These are phyloP conservation scores for Bicyclus anynana DNA, from an alignment of 1,140 invertebrate genomes.

Conservation along the genomic window DNA sequence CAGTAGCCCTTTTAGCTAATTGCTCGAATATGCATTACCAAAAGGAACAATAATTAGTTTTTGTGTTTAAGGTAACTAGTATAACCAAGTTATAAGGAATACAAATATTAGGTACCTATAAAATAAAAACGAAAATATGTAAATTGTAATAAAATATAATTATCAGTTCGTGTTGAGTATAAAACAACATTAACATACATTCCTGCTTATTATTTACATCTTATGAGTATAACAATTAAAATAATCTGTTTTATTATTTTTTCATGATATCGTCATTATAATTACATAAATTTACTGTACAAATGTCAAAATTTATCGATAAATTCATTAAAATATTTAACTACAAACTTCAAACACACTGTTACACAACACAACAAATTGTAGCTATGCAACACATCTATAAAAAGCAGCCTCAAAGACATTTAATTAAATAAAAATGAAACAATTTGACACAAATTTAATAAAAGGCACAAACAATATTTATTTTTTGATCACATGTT, in stretches of 20 bases:
- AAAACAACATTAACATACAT: conserved; percentile 61
- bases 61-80: no score
- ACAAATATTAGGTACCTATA: no score
- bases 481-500: background rate
- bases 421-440: background rate
- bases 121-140: conserved; percentile 34
- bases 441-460: background rate
- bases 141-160: conserved; percentile 68
- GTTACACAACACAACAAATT: background rate
- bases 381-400: background rate
- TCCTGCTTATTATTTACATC: conserved; percentile 20
- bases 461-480: conserved; percentile 2
- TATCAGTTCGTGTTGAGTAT: conserved; percentile 74
- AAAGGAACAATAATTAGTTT: no score
- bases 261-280: background rate
- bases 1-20: no score
- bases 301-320: background rate
- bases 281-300: background rate
- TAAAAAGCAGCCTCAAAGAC: background rate
- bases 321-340: background rate
- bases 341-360: no score
- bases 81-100: no score
- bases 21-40: no score
- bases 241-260: background rate
- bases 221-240: conserved; percentile 14